Base-by-base conservation (phyloP, 1,140 invertebrate species). In the Hycleus phaleratus region DNA sequence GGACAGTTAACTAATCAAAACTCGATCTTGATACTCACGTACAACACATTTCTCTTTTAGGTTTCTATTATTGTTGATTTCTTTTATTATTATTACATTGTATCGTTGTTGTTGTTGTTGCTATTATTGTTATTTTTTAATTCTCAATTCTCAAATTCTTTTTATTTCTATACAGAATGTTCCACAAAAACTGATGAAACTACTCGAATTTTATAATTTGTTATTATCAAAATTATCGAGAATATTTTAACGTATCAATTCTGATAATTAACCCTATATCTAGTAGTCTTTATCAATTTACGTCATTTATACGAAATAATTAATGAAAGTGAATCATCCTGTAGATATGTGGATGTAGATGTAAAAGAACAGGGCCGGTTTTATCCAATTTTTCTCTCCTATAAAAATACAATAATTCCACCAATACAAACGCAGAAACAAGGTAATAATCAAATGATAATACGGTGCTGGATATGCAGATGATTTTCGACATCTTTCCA, bases 1-100 rank as follows among this genome's bases (percentile, higher is more conserved):
- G 18, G 46, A 24, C 38, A 25, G 18, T 54, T 54, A 59, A 38
- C 58, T 46, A 54, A 54, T 43, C 58, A 54, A 59, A 59, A 53
- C 38, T 53, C 49, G 57, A 59, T 59, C 57, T 25, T 8, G 38
- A 12, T 26, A 40, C 44, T 53, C 49, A 59, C 56, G 49, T 59
- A 53, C 48, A 47, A 49, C 43, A 38, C 42, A 59, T 52, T 46
- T 52, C 26, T 58, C 32, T 7, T 32, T 32, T 32, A 32, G 32
- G 32, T 32, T 18, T 32, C 32, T 32, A 32, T 32, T 32, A 32
- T 32, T 32, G 32, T 32, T 51, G 49, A 40, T 50, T 40, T 55
- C 45, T 32, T 25, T 46, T 55, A 18, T 10, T 46, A 26, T 52
- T 26, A 26, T 53, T 42, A 39, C 12, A 18, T 26, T 24, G 11